These are phyloP conservation scores for Drosophila novamexicana DNA, from an alignment of 1,140 invertebrate genomes.

Conservation along the genomic window DNA sequence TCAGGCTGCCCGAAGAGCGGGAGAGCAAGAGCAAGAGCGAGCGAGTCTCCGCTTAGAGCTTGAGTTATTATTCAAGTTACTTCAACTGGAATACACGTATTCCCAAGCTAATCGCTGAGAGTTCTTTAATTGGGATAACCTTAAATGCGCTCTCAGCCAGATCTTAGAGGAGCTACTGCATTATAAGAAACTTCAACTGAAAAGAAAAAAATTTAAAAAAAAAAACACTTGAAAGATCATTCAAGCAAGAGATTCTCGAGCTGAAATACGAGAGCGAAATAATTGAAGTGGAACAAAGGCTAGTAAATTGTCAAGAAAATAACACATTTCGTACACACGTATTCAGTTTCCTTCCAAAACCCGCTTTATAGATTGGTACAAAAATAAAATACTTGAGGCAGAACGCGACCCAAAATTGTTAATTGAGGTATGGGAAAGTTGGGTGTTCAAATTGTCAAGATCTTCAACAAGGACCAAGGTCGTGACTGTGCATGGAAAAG, in stretches of 20 bases:
- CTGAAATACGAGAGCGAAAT: constrained; percentile 23
- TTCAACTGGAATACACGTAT: constrained; percentile 9
- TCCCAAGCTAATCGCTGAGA: background rate
- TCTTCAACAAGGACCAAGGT: too few relatives aligned
- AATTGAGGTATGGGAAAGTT: constrained; percentile 17
- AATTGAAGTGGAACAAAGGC: constrained; percentile 37
- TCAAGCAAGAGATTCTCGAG: constrained; percentile 32
- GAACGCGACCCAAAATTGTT: constrained; percentile 4
- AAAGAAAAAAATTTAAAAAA: background rate
- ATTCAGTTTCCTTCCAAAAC: background rate
- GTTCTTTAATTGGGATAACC: constrained; percentile 4
- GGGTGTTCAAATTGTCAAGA: too few relatives aligned
- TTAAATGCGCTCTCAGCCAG: background rate
- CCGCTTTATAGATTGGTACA: background rate
- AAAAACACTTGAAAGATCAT: constrained; percentile 27
- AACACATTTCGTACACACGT: background rate
- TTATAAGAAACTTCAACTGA: background rate
- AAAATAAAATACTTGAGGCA: background rate
- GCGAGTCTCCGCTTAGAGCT: background rate
- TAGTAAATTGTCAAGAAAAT: constrained; percentile 38
- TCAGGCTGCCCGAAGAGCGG: too few relatives aligned
- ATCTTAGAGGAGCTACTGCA: constrained; percentile 2
- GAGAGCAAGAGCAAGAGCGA: background rate
- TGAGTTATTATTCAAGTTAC: background rate
- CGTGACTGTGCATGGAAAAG: too few relatives aligned